Evolutionary conservation across 2,797 vertebrate species (phyloP).

Genomic region (Oreortyx pictus): DNA sequence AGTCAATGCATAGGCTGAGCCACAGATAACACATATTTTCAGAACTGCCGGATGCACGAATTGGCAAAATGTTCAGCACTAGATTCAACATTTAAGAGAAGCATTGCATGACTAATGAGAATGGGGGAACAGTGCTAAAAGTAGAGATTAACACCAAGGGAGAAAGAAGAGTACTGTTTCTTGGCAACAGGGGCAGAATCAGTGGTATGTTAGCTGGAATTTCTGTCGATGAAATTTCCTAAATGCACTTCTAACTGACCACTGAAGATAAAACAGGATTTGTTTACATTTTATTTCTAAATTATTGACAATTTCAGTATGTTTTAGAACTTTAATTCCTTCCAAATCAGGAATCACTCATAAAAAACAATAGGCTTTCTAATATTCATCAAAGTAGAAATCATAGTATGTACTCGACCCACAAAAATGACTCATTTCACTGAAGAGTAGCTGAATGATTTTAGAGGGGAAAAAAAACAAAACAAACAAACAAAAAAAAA

Average conservation of each 20-base stretch:
- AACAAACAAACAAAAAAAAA: not conserved
- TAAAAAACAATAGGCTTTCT: not conserved
- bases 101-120: slow-evolving; percentile 58
- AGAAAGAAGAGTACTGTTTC: slow-evolving; percentile 31
- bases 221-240: slow-evolving; percentile 21
- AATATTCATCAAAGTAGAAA: not conserved
- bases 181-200: slow-evolving; percentile 32
- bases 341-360: not conserved
- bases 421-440: not conserved
- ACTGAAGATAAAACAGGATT: slow-evolving; percentile 1
- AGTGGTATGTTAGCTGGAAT: slow-evolving; percentile 5
- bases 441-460: not conserved
- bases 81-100: slow-evolving; percentile 38
- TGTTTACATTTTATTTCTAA: not conserved
- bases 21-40: not conserved
- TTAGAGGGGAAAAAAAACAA: not conserved
- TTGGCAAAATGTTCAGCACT: slow-evolving; percentile 33
- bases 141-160: slow-evolving; percentile 48
- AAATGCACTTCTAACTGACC: not conserved
- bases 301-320: not conserved
- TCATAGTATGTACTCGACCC: not conserved
- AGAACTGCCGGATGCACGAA: not conserved
- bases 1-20: not conserved
- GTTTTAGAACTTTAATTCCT: slow-evolving; percentile 13
- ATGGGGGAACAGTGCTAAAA: slow-evolving; percentile 43